Evolutionary conservation across 2,797 vertebrate genomes (phyloP), one percentile per base, ranked within the genome.

Genomic region (Anas capensis): DNA sequence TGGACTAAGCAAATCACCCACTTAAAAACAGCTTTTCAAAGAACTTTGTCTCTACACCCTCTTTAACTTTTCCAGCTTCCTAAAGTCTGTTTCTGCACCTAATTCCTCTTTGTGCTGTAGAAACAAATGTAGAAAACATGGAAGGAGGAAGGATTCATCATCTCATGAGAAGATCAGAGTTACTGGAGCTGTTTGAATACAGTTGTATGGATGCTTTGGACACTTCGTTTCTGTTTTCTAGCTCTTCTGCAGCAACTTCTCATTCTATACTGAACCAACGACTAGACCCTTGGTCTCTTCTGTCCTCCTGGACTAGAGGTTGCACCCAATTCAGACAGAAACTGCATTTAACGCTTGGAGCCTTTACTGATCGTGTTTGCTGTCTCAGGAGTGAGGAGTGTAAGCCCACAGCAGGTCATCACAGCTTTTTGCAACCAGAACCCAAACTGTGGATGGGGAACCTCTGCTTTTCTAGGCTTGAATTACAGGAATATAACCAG

Each of bases 1-100:
- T 92, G 89, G 96, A 93, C 68, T 97, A 64, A 97, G 76, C 26
- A 53, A 51, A 48, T 34, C 14, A 27, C 5, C n/a, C 1, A 1
- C 49, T 69, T 54, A 10, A 29, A 27, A 76, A 71, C 10, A 65
- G 14, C 38, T 88, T 44, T 36, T n/a, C 8, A 51, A 78, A 31
- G 14, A 17, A 66, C 49, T 36, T 38, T 46, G 71, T 42, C 38
- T 75, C 40, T 36, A 58, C 10, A 26, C 53, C 46, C 34, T 87
- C 61, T 56, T 48, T 26, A 77, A 2, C 79, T 16, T 27, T 75
- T 4, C 31, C 75, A 83, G 33, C 49, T 81, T 82, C 40, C 27
- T 33, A 4, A 66, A 56, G 64, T 46, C 62, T 78, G 10, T 49
- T 58, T 71, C 46, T 90, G 33, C 38, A 42, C n/a, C 44, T 48